A percentile compares a stretch with the other conserved stretches of the same genome.
phyloP scores from a whole-genome alignment of 2,888 invertebrate species.

The Drosophila antonietae region DNA sequence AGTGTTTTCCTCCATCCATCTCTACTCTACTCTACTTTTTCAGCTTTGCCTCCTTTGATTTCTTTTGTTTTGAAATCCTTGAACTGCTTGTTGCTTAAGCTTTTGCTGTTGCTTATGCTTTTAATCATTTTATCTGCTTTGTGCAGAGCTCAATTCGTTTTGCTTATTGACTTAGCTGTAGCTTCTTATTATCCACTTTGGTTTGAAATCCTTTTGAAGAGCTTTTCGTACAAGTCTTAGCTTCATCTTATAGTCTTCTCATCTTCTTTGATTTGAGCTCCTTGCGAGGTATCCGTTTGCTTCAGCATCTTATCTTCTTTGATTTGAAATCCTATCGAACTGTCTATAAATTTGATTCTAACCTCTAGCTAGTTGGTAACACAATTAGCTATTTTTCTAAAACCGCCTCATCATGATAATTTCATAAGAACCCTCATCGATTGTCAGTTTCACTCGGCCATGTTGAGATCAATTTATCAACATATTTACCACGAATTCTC shows the following conservation, averaged over 20 bases:
- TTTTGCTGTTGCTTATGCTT: too few species aligned
- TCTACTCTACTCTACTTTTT: too few species aligned
- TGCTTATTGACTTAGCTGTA: too few species aligned
- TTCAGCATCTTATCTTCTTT: background rate
- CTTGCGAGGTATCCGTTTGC: background rate
- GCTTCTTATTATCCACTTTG: background rate
- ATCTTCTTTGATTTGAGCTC: background rate
- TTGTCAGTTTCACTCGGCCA: background rate
- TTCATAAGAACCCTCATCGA: background rate
- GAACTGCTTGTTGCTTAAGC: too few species aligned
- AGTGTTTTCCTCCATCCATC: too few species aligned
- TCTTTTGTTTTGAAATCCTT: too few species aligned
- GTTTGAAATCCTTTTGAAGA: background rate
- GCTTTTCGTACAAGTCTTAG: background rate
- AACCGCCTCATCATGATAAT: background rate
- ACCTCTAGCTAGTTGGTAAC: too few species aligned
- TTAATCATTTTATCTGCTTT: too few species aligned
- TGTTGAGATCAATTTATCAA: slow-evolving; percentile 9
- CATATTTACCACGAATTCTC: slow-evolving; percentile 17
- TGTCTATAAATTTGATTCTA: background rate
- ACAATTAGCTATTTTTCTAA: background rate
- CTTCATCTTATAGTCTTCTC: background rate
- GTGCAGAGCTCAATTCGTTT: too few species aligned
- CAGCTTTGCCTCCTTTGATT: too few species aligned
- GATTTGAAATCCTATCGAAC: background rate